A percentile compares a stretch with the other conserved stretches of the same genome.
Evolutionary conservation across 2,888 invertebrate species (phyloP).

Genomic region (Nemapogon koenigi): DNA sequence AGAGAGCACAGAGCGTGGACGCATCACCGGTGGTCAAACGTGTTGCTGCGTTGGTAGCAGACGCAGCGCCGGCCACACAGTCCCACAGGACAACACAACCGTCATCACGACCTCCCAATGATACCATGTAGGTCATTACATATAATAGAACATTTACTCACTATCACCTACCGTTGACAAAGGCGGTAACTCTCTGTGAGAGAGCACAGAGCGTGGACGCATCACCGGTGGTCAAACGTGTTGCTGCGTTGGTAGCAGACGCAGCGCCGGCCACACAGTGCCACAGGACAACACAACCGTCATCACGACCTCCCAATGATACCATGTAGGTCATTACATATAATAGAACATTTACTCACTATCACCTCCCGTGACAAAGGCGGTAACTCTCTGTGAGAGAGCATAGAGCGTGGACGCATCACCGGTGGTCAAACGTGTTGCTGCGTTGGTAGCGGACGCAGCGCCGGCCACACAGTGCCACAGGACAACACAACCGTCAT

Average conservation of each 20-base stretch:
- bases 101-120: conserved; percentile 90
- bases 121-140: conserved; percentile 82
- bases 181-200: conserved; percentile 66
- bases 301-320: conserved; percentile 89
- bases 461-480: conserved; percentile 74
- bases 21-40: conserved; percentile 78
- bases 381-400: conserved; percentile 61
- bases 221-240: conserved; percentile 76
- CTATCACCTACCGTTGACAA: conserved; percentile 80
- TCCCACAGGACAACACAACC: conserved; percentile 89
- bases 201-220: conserved; percentile 65
- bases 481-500: conserved; percentile 87
- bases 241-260: conserved; percentile 65
- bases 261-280: conserved; percentile 70
- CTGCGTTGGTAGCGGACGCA: conserved; percentile 68
- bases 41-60: conserved; percentile 66
- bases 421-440: conserved; percentile 74
- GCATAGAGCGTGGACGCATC: conserved; percentile 67
- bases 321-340: too few species aligned
- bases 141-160: conserved; percentile 26
- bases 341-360: conserved; percentile 34
- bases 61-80: conserved; percentile 66
- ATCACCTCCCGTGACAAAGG: conserved; percentile 81
- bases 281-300: conserved; percentile 87
- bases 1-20: conserved; percentile 57